Percentiles rank a stretch among this genome's conserved stretches.
phyloP scores from a whole-genome alignment of 2,797 vertebrate species.

The Acropternis orthonyx region DNA sequence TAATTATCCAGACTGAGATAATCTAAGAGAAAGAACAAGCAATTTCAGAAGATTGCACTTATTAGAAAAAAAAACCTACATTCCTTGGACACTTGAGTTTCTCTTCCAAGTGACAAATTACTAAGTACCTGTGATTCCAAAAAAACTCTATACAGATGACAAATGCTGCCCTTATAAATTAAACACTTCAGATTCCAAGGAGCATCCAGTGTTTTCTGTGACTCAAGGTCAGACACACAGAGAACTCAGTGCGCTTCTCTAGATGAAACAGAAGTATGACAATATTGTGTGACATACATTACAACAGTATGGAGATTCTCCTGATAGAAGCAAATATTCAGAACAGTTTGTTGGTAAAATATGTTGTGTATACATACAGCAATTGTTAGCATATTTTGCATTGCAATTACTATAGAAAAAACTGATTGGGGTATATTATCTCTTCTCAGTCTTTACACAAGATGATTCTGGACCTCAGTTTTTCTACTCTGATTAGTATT shows the following conservation, averaged over 20 bases:
- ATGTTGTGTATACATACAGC: neutral
- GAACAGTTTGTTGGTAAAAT: neutral
- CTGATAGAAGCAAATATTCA: neutral
- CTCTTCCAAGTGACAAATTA: neutral
- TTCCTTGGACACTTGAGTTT: neutral
- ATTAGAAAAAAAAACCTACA: neutral
- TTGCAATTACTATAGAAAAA: neutral
- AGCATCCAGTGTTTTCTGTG: neutral
- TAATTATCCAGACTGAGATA: neutral
- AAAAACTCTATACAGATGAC: neutral
- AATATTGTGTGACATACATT: neutral
- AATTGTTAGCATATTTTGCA: neutral
- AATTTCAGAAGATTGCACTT: neutral
- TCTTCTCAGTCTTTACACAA: neutral
- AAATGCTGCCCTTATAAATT: neutral
- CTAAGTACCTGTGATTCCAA: neutral
- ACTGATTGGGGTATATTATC: neutral
- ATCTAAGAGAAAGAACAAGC: neutral
- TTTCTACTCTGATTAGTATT: neutral
- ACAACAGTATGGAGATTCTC: neutral
- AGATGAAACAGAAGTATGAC: neutral
- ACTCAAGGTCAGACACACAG: neutral
- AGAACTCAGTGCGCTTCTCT: neutral
- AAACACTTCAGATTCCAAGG: neutral
- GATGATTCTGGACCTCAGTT: neutral